Conservation (phyloP, 1,140 invertebrate genomes). For the Eupeodes corollae region DNA sequence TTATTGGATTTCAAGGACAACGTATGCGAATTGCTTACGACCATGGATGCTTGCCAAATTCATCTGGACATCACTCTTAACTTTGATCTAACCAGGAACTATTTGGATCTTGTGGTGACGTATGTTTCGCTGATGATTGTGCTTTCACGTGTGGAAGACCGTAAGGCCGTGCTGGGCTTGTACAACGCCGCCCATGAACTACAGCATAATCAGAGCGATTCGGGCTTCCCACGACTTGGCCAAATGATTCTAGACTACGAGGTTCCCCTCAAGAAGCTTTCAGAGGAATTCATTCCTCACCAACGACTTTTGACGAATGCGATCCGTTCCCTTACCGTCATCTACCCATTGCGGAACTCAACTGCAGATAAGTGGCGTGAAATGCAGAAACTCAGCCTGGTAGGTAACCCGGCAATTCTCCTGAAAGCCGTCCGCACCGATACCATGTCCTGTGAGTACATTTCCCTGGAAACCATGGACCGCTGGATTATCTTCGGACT, state of each 20-base stretch:
- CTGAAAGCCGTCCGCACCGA: conserved; percentile 91
- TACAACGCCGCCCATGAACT: conserved; percentile 98
- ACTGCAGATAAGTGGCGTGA: conserved; percentile 88
- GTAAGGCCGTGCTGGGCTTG: conserved; percentile 91
- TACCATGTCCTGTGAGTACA: conserved; percentile 93
- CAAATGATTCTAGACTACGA: conserved; percentile 99
- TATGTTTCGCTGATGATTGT: conserved; percentile 95
- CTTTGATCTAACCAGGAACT: conserved; percentile 92
- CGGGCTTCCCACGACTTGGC: conserved; percentile 85
- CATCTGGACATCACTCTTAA: conserved; percentile 90
- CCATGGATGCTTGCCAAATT: conserved; percentile 95
- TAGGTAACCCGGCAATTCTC: conserved; percentile 81
- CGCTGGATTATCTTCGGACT: conserved; percentile 95
- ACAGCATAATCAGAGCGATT: conserved; percentile 81
- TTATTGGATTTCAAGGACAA: conserved; percentile 97
- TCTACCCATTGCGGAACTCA: conserved; percentile 83
- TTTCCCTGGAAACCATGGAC: conserved; percentile 90
- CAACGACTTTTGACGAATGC: conserved; percentile 76
- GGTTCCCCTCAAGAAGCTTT: conserved; percentile 85
- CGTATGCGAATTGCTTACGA: conserved; percentile 90
- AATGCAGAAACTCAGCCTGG: conserved; percentile 87
- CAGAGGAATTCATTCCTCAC: conserved; percentile 95
- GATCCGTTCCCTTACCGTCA: conserved; percentile 71
- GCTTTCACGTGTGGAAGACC: conserved; percentile 90
- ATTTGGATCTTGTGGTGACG: conserved; percentile 86